Base-by-base conservation (phyloP, 2,888 invertebrate genomes). In the Ormyrus pomaceus region DNA sequence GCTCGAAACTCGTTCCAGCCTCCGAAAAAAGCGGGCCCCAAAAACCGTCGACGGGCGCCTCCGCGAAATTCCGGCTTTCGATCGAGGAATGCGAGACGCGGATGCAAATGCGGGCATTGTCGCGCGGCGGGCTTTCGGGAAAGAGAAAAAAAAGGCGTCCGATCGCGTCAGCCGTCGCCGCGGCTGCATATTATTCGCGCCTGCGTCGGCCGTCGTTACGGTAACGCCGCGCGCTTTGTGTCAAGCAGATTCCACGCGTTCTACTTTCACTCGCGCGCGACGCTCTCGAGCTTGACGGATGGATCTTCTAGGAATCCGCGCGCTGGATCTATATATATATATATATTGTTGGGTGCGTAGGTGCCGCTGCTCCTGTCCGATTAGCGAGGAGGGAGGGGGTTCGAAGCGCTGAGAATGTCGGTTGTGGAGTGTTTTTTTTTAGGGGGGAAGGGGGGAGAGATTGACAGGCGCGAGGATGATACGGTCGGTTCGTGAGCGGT, bases 201-300 rank as follows among this genome's bases (percentile, higher is more conserved):
- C 48, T 70, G 48, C 34, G 6, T 65, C 45, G 46, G 13, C 48
- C 69, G 69, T 69, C 69, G 77, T 77, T 70, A 77, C 64, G 9
- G 71, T 65, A 64, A n/a, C 58, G 65, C 68, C 45, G 7, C 13
- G 5, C 59, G 11, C 83, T 82, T 85, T 81, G 84, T 83, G 53
- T 70, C 83, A 77, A 50, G 62, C 82, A 79, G 73, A 69, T 77
- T 62, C 61, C 70, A 77, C 70, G 70, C 84, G 83, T 86, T 85
- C 84, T 83, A 86, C 86, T 86, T 86, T 86, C 86, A 85, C 85
- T 82, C 68, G 19, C 19, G 19, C 19, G 19, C 19, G 19, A 2
- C 19, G 19, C 19, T 19, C 80, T 72, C 78, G 53, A 46, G 34
- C 6, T 13, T 34, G 19, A 19, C 19, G 19, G 70, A 70, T 62